Base-by-base conservation (phyloP, 2,888 invertebrate genomes). In the Drosophila cognata region DNA sequence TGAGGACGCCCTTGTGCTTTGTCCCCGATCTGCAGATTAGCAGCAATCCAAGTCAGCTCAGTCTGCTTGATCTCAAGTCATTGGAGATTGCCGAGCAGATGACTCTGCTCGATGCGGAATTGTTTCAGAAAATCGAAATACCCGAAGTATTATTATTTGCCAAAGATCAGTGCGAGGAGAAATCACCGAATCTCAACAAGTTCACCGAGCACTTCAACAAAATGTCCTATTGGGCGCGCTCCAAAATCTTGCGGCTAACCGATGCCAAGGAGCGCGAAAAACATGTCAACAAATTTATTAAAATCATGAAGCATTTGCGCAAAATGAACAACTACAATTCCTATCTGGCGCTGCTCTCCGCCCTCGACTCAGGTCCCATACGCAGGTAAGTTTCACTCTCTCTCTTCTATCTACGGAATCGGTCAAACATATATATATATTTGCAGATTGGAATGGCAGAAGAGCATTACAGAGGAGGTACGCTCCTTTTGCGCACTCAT, bases 151-250 rank as follows among this genome's bases (percentile, higher is more conserved):
- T 99, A 79, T 96, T 98, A 84, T 99, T 99, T 99, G 98, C 99
- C 43, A 96, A 98, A 91, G 98, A 99, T 92, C 99, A 99, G 93
- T 98, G 97, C 80, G 99, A 99, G 93, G 99, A 99, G 92, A 95
- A 97, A 84, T 98, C 99, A 91, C 99, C 99, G 4, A 99, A 99
- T 94, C 95, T 99, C 68, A 99, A 98, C 38, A 94, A 97, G 81
- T 99, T 99, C 92, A 99, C 99, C 0, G 99, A 99, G 93, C 99
- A 99, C 94, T 99, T 99, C 93, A 99, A 99, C 93, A 99, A 99
- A 94, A 98, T 99, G 98, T 99, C 99, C 69, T 99, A 97, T 92
- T 99, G 99, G 99, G 98, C 98, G 50, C 94, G 99, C 64, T 98
- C 99, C 4, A 95, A 97, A 92, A 99, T 99, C 89, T 94, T 99